Percentiles rank a stretch among this genome's conserved stretches.
Conservation (phyloP, 2,113 vertebrate species). For the Campylomormyrus numenius region DNA sequence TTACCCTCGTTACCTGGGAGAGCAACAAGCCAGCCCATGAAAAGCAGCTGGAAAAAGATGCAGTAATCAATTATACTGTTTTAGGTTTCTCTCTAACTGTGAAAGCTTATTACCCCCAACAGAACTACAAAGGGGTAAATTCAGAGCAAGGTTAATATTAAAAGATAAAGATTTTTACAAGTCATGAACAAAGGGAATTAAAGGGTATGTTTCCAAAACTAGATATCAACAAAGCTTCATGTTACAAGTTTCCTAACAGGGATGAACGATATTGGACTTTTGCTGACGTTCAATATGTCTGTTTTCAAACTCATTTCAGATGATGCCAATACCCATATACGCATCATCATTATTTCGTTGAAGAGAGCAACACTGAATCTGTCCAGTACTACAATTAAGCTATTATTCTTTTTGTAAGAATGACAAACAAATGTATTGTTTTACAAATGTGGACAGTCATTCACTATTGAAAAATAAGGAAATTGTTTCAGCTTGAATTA, state of each 20-base stretch:
- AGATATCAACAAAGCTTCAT: not conserved
- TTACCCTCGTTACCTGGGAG: no score
- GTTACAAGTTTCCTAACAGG: not conserved
- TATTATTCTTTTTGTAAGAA: not conserved
- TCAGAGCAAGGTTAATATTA: not conserved
- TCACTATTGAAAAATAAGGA: not conserved
- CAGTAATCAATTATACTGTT: no score
- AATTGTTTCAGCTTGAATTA: not conserved
- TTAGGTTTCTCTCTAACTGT: no score
- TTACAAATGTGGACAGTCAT: not conserved
- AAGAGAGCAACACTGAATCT: not conserved
- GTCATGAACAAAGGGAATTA: not conserved
- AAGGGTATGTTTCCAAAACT: not conserved
- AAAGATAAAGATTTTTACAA: not conserved
- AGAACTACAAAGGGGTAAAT: no score
- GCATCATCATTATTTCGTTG: not conserved
- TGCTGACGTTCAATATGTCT: not conserved
- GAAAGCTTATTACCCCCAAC: no score
- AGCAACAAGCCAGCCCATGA: no score
- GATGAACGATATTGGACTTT: not conserved
- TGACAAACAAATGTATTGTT: no score
- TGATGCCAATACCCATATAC: not conserved
- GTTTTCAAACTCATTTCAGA: not conserved
- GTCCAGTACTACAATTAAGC: not conserved
- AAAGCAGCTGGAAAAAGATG: no score